A percentile compares a stretch with the other conserved stretches of the same genome.
These are phyloP conservation scores for Hormaphis cornu DNA, from an alignment of 1,140 invertebrate species.

Conservation along the genomic window DNA sequence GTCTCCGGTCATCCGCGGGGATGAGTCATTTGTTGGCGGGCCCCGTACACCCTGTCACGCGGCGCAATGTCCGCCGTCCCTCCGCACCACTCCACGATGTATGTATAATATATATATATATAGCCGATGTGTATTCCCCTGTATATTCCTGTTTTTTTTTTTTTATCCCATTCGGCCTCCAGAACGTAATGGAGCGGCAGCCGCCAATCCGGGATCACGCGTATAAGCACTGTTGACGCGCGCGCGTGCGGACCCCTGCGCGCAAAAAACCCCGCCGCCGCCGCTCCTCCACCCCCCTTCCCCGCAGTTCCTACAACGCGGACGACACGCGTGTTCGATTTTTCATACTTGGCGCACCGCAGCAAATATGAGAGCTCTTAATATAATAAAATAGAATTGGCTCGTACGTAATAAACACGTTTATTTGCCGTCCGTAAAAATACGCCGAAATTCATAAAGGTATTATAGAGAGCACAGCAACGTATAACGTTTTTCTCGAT, in stretches of 20 bases:
- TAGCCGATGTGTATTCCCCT: not conserved
- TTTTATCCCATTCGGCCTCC: constrained; percentile 11
- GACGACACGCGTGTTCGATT: not conserved
- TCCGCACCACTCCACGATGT: not conserved
- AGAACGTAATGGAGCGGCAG: constrained; percentile 16
- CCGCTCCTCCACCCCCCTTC: not conserved
- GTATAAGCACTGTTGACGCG: too few relatives aligned
- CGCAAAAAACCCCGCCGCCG: not conserved
- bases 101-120: too few relatives aligned
- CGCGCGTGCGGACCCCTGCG: not conserved
- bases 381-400: constrained; percentile 14
- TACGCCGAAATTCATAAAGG: too few relatives aligned
- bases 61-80: not conserved
- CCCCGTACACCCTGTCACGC: not conserved
- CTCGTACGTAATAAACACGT: too few relatives aligned
- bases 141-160: not conserved
- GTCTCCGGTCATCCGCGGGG: constrained; percentile 12
- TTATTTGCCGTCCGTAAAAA: too few relatives aligned
- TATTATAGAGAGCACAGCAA: too few relatives aligned
- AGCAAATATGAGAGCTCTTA: not conserved
- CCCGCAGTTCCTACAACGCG: not conserved
- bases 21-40: constrained; percentile 25
- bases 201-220: constrained; percentile 15
- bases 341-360: not conserved
- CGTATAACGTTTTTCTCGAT: too few relatives aligned